Conservation (phyloP, 2,888 invertebrate species). For the Oegoconia quadripuncta region DNA sequence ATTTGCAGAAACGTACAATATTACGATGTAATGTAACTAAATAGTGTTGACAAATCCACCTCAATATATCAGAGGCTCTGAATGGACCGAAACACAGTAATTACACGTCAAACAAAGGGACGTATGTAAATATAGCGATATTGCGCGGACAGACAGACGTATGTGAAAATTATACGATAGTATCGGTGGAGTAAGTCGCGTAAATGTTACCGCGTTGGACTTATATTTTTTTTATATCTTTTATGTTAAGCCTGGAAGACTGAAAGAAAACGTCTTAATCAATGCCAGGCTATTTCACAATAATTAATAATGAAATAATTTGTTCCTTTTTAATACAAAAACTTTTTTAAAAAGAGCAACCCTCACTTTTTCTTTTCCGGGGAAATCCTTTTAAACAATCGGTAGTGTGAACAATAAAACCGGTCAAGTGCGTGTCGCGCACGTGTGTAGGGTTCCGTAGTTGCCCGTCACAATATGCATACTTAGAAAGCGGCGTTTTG, state of each 20-base stretch:
- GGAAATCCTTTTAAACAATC: too few species aligned
- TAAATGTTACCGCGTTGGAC: constrained; percentile 9
- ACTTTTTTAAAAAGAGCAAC: too few species aligned
- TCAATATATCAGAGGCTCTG: constrained; percentile 41
- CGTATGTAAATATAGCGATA: constrained; percentile 67
- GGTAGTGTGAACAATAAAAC: too few species aligned
- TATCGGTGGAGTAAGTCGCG: constrained; percentile 26
- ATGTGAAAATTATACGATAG: constrained; percentile 73
- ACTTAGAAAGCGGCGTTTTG: too few species aligned
- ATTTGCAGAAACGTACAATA: constrained; percentile 8
- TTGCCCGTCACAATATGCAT: too few species aligned
- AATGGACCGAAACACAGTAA: constrained; percentile 41
- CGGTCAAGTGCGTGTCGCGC: too few species aligned
- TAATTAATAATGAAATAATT: too few species aligned
- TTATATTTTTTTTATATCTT: background rate
- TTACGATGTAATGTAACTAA: constrained; percentile 40
- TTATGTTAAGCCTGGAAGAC: background rate
- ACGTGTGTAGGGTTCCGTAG: too few species aligned
- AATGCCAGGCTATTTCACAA: background rate
- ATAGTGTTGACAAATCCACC: constrained; percentile 54
- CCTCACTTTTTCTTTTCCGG: too few species aligned
- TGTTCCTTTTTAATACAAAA: too few species aligned
- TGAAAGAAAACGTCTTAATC: background rate
- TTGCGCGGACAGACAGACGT: constrained; percentile 66
- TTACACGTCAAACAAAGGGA: constrained; percentile 69